These are phyloP conservation scores for Drosophila tanythrix DNA, from an alignment of 2,888 invertebrate genomes.

Conservation along the genomic window DNA sequence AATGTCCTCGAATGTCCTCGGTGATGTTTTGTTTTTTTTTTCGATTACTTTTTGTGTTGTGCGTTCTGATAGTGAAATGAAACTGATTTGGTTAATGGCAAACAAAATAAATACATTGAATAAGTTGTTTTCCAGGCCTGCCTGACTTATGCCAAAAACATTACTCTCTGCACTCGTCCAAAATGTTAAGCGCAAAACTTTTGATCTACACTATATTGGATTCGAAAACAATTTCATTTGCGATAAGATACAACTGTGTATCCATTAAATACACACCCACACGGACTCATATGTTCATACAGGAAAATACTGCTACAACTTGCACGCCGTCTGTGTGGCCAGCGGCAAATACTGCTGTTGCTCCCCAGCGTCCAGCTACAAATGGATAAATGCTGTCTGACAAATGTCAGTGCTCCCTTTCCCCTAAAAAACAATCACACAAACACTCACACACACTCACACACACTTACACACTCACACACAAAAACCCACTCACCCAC, in stretches of 20 bases:
- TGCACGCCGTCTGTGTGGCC: constrained; percentile 40
- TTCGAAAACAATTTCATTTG: constrained; percentile 43
- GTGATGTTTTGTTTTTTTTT: neutral
- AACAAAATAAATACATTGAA: neutral
- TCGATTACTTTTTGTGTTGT: constrained; percentile 6
- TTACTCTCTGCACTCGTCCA: neutral
- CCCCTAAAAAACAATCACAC: constrained; percentile 15
- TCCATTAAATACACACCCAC: constrained; percentile 57
- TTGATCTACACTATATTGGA: constrained; percentile 24
- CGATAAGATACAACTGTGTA: constrained; percentile 63
- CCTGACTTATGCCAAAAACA: neutral
- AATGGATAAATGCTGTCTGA: constrained; percentile 81
- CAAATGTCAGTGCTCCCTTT: constrained; percentile 37
- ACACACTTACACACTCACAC: constrained; percentile 12
- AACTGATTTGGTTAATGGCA: constrained; percentile 19
- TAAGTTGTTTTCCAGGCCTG: constrained; percentile 38
- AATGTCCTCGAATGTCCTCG: neutral
- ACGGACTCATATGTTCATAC: constrained; percentile 6
- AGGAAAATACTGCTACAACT: constrained; percentile 51
- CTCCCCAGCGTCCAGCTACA: constrained; percentile 69
- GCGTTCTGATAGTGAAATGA: constrained; percentile 6
- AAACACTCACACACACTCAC: constrained; percentile 17
- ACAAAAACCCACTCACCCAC: constrained; percentile 51
- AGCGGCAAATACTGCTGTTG: constrained; percentile 38
- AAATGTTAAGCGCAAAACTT: constrained; percentile 16